Evolutionary conservation across 2,113 vertebrate species (phyloP).

Genomic region (Clarias macrocephalus): DNA sequence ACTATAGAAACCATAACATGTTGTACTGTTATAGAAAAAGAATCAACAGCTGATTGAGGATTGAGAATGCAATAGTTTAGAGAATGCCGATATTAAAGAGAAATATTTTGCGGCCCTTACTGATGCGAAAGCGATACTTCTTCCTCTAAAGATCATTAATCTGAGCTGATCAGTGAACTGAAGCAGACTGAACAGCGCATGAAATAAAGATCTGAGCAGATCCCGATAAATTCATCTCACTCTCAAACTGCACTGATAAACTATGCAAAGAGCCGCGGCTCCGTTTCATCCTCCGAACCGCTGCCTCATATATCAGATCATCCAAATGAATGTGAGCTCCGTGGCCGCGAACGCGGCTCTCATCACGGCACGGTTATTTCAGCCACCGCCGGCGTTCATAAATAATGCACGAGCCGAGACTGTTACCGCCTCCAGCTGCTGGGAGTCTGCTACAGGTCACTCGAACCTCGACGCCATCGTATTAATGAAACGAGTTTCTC

Average conservation of each 20-base stretch:
- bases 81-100: not conserved
- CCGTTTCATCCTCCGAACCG: not conserved
- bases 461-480: conserved; percentile 43
- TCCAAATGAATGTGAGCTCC: conserved; percentile 54
- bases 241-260: not conserved
- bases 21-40: not conserved
- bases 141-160: not conserved
- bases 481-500: conserved; percentile 47
- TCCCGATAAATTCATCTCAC: not conserved
- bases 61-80: not conserved
- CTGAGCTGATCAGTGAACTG: not conserved
- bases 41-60: not conserved
- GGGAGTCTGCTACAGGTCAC: conserved; percentile 57
- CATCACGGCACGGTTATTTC: conserved; percentile 51
- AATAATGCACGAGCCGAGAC: conserved; percentile 64
- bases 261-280: not conserved
- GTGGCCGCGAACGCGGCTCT: conserved; percentile 48
- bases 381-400: conserved; percentile 50
- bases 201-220: conserved; percentile 9
- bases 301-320: conserved; percentile 54
- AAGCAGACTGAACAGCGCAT: not conserved
- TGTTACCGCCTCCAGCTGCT: conserved; percentile 56
- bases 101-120: not conserved
- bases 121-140: not conserved
- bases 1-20: not conserved